Base-by-base conservation (phyloP, 1,140 invertebrate species). In the Ganaspis sp. region DNA sequence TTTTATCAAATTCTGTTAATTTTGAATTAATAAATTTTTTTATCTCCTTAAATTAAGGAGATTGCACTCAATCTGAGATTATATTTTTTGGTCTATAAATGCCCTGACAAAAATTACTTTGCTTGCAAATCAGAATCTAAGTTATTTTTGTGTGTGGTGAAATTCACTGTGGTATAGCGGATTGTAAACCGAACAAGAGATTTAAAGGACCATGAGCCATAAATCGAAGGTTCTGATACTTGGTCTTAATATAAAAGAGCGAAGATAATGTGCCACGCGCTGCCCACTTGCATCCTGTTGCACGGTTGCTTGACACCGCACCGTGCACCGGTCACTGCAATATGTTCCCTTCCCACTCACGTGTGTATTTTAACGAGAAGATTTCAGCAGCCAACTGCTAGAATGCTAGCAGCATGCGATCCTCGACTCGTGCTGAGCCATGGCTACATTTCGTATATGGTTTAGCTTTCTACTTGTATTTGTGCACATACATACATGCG, bases 261-360 rank as follows among this genome's bases (percentile, higher is more conserved):
- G 54, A 64, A 64, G 54, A 64, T 64, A 64, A 64, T 64, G 54
- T 64, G 54, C 54, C 54, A 64, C 54, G 54, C 54, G 54, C 54
- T 23, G 23, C 54, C 54, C 54, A 64, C 54, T 64, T 64, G 54
- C 54, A 64, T 64, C 54, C 54, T 64, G 54, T 64, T 64, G 54
- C 54, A 64, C 54, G 49, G 21, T 9, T 54, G 49, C 49, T 21
- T 23, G 21, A 21, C 49, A 23, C 17, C 6, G 9, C 49, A 54
- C 40, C 40, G 40, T n/a, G 19, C 45, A 49, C 54, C 54, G 54
- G 54, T 64, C 54, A 64, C 54, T 23, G 54, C 54, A 64, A 64
- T 64, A 15, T 26, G 54, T 64, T 64, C 11, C 23, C 54, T 64
- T 29, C 54, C 54, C 54, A 26, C 54, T 64, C 54, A 64, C 23